Base-by-base conservation (phyloP, 2,797 vertebrate genomes). In the Acrossocheilus fasciatus region DNA sequence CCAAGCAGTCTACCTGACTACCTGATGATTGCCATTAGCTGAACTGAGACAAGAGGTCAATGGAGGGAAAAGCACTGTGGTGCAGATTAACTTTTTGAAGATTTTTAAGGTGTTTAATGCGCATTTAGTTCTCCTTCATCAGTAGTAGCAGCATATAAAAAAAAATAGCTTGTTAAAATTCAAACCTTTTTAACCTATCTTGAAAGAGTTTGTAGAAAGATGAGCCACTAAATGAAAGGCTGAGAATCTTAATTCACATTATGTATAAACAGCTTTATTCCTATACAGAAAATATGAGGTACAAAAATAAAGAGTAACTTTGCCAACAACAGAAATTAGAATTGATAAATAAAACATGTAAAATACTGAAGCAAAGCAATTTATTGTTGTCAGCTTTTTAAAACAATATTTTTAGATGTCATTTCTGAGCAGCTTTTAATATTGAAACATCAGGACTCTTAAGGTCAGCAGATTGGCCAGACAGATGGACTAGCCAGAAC, bases 271-370 rank as follows among this genome's bases (percentile, higher is more conserved):
- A 93, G 90, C 89, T 97, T 97, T 97, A 97, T 97, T 97, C 93
- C 95, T 93, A 93, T 92, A 88, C 89, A 95, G 95, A 93, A 93
- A 95, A 90, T 92, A 91, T 70, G 88, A 93, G 93, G 93, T 97
- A 97, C 95, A 97, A 97, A 97, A 97, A 97, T 97, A 97, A 96
- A 96, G 94, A 92, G 89, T 91, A 50, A 92, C 94, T 91, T 91
- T 94, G 86, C 92, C 83, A 90, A 90, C 91, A 90, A 93, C 88
- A 89, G 82, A 81, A 90, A 88, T 87, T 90, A 89, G 72, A 91
- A 26, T 91, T 86, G 93, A 90, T 90, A 92, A 92, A 88, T 90
- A 89, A 91, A 88, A 91, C 91, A 90, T 91, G 87, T 87, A 89
- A 90, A 88, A 87, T 86, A 90, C 90, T 92, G 94, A 93, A 93